Conservation (phyloP, 2,113 vertebrate species). For the Hippopotamus amphibius region DNA sequence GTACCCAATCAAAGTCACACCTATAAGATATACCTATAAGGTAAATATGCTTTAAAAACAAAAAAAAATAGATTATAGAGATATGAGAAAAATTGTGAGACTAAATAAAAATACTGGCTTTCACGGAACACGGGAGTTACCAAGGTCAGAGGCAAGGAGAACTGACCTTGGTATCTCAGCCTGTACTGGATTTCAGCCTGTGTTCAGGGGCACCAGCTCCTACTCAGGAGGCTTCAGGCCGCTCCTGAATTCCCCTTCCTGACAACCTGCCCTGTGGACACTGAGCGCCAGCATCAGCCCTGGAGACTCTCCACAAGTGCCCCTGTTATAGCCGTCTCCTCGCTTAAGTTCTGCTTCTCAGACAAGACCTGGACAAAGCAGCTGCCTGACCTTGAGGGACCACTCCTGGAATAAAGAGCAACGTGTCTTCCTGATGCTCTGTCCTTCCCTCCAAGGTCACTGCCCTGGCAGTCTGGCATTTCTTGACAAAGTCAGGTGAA, state of each 20-base stretch:
- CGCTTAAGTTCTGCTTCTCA: background rate
- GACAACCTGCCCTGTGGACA: background rate
- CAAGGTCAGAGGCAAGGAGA: fast-evolving
- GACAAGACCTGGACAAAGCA: background rate
- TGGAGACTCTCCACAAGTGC: background rate
- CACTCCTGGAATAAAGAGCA: fast-evolving
- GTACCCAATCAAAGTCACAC: background rate
- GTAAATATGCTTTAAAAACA: background rate
- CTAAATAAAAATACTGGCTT: background rate
- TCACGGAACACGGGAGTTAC: no score
- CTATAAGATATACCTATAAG: no score
- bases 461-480: background rate
- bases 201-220: background rate
- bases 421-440: background rate
- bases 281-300: background rate
- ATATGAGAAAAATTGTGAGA: background rate
- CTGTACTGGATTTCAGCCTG: background rate
- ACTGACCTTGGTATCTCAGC: background rate
- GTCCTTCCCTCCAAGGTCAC: background rate
- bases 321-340: background rate
- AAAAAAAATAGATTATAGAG: background rate
- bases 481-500: background rate
- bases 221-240: background rate
- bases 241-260: background rate
- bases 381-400: background rate